Percentiles rank a stretch among this genome's conserved stretches.
Conservation (phyloP, 2,113 vertebrate genomes). For the Daubentonia madagascariensis region DNA sequence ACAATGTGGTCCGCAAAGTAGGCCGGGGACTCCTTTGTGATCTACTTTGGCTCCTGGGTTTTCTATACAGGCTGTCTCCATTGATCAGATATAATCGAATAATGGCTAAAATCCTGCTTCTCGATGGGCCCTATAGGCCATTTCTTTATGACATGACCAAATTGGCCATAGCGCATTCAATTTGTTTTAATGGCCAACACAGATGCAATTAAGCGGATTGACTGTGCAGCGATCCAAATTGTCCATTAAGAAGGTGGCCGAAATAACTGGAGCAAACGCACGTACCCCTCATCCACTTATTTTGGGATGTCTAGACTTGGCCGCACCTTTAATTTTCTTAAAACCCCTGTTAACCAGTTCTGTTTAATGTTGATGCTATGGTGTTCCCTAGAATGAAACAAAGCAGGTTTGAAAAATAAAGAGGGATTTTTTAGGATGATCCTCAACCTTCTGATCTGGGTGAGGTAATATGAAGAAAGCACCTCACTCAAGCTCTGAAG, state of each 20-base stretch:
- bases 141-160: slow-evolving; percentile 78
- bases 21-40: background rate
- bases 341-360: slow-evolving; percentile 56
- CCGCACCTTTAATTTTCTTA: slow-evolving; percentile 64
- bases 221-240: slow-evolving; percentile 73
- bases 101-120: slow-evolving; percentile 67
- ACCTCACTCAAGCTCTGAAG: slow-evolving; percentile 32
- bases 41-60: slow-evolving; percentile 59
- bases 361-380: background rate
- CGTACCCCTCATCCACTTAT: slow-evolving; percentile 43
- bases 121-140: slow-evolving; percentile 64
- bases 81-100: slow-evolving; percentile 72
- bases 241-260: slow-evolving; percentile 76
- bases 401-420: slow-evolving; percentile 19
- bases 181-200: slow-evolving; percentile 78
- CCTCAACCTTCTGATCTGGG: slow-evolving; percentile 29
- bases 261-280: slow-evolving; percentile 55
- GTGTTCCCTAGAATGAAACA: background rate
- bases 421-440: background rate
- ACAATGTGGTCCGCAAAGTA: slow-evolving; percentile 42
- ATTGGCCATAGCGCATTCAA: slow-evolving; percentile 75
- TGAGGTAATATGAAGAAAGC: slow-evolving; percentile 53
- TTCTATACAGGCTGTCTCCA: slow-evolving; percentile 52
- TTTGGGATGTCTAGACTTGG: slow-evolving; percentile 64
- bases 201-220: slow-evolving; percentile 76